Evolutionary conservation across 2,797 vertebrate species (phyloP).

Genomic region (Gambusia yucatana): DNA sequence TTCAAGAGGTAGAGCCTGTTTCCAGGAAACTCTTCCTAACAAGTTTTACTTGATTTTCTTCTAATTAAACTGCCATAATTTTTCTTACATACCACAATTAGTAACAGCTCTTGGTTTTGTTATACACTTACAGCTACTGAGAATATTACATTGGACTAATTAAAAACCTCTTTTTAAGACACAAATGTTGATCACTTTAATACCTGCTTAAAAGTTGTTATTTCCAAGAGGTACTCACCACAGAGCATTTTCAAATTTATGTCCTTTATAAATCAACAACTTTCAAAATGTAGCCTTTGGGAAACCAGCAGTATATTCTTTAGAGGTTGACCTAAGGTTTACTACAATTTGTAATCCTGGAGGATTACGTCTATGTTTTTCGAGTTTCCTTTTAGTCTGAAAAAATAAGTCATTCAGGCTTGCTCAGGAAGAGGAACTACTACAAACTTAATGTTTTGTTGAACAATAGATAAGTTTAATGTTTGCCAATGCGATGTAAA

Average conservation of each 20-base stretch:
- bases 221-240: no score
- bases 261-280: no score
- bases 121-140: not conserved
- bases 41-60: not conserved
- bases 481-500: not conserved
- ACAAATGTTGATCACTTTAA: not conserved
- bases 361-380: no score
- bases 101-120: not conserved
- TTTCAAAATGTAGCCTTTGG: no score
- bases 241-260: no score
- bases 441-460: not conserved
- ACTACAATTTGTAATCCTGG: no score
- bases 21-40: not conserved
- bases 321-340: no score
- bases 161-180: no score
- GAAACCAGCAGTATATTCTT: no score
- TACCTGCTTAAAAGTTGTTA: no score
- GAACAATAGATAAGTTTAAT: not conserved
- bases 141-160: not conserved
- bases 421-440: not conserved
- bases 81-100: not conserved
- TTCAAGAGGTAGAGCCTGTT: not conserved
- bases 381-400: no score
- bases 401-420: no score
- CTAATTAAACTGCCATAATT: not conserved